A percentile compares a stretch with the other conserved stretches of the same genome.
Evolutionary conservation across 2,113 vertebrate genomes (phyloP).

Genomic region (Silurus meridionalis): DNA sequence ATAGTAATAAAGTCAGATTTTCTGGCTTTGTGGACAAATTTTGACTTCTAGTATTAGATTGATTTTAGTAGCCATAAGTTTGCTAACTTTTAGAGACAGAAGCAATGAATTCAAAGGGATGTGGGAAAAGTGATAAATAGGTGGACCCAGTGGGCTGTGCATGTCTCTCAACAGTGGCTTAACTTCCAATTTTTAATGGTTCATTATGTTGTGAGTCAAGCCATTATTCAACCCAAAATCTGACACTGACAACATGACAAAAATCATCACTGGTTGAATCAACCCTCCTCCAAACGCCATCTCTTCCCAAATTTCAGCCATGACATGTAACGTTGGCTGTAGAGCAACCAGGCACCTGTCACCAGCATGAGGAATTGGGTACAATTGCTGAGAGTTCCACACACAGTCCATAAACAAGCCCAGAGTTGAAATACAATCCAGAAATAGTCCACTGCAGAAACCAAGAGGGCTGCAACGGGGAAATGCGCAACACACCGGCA

Average conservation of each 20-base stretch:
- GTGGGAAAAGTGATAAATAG: not conserved
- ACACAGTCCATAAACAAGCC: not conserved
- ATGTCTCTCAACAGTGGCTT: not conserved
- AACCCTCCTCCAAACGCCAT: not conserved
- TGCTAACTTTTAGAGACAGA: not conserved
- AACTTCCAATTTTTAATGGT: not conserved
- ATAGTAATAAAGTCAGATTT: not conserved
- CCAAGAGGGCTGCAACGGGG: not conserved
- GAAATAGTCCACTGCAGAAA: not conserved
- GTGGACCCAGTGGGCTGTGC: not conserved
- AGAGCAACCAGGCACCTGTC: conserved; percentile 3
- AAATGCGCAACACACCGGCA: not conserved
- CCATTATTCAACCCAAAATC: not conserved
- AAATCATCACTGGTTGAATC: conserved; percentile 10
- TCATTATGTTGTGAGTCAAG: not conserved
- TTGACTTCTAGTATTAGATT: not conserved
- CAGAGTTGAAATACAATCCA: not conserved
- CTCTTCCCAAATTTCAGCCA: not conserved
- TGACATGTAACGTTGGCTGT: not conserved
- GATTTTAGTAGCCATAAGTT: not conserved
- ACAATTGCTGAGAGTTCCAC: not conserved
- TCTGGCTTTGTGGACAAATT: not conserved
- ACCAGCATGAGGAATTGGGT: not conserved
- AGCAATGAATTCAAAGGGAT: not conserved
- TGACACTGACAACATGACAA: not conserved